Conservation (phyloP, 2,888 invertebrate species). For the Busseola fusca region DNA sequence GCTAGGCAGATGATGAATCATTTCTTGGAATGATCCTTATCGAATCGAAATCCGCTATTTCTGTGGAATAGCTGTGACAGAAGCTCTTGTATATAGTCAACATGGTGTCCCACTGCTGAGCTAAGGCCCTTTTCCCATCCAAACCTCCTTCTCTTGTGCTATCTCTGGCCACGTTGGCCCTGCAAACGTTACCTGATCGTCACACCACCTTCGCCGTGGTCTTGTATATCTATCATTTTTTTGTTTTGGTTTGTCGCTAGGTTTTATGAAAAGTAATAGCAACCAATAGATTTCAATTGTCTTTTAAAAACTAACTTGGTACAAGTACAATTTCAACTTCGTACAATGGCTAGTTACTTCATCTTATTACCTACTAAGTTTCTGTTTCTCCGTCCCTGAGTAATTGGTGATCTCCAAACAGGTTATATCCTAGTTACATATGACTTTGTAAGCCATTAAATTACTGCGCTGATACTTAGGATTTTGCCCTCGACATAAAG, state of each 20-base stretch:
- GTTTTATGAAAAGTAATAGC: not conserved
- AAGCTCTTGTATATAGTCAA: no score
- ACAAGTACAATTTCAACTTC: not conserved
- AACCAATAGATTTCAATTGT: not conserved
- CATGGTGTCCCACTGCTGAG: no score
- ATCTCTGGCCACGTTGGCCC: no score
- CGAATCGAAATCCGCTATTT: not conserved
- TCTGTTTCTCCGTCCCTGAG: slow-evolving; percentile 19
- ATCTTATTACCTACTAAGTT: not conserved
- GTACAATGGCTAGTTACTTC: not conserved
- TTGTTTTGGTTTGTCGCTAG: not conserved
- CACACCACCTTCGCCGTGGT: no score
- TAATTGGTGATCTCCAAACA: slow-evolving; percentile 43
- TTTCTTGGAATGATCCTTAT: no score
- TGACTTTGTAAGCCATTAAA: slow-evolving; percentile 26
- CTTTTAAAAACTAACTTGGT: not conserved
- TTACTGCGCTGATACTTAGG: slow-evolving; percentile 23
- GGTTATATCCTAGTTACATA: slow-evolving; percentile 37
- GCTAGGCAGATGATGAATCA: no score
- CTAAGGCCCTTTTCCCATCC: no score
- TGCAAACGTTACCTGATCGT: no score
- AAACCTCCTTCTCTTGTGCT: no score
- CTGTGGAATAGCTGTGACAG: no score
- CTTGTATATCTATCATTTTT: no score
- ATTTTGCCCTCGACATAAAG: slow-evolving; percentile 40